These are phyloP conservation scores for Acromyrmex charruanus DNA, from an alignment of 1,140 invertebrate species.

Conservation along the genomic window DNA sequence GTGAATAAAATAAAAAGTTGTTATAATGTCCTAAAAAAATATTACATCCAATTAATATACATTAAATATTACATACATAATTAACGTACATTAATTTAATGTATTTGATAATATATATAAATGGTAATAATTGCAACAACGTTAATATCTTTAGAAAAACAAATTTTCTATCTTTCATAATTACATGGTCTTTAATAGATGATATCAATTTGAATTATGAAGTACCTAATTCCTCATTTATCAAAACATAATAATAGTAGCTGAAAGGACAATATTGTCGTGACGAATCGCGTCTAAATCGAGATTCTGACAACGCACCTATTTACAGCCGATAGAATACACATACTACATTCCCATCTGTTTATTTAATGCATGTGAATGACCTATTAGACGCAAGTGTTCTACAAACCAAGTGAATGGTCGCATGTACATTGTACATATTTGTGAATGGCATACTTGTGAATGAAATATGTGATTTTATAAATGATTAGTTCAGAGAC, in stretches of 20 bases:
- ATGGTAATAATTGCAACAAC: background rate
- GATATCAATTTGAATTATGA: too few species aligned
- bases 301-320: constrained; percentile 14
- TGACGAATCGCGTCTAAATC: background rate
- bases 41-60: too few species aligned
- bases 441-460: constrained; percentile 11
- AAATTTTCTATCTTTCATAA: background rate
- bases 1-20: background rate
- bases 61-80: background rate
- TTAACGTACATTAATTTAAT: background rate
- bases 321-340: constrained; percentile 24
- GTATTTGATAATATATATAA: background rate
- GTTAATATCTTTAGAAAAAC: background rate
- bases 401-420: constrained; percentile 40
- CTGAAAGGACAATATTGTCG: too few species aligned
- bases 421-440: background rate
- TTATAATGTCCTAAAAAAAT: background rate
- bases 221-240: background rate
- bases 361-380: constrained; percentile 35
- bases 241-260: background rate
- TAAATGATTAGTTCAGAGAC: background rate
- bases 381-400: constrained; percentile 28
- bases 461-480: constrained; percentile 26
- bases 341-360: background rate
- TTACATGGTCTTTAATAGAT: background rate